Percentiles rank a stretch among this genome's conserved stretches.
Conservation (phyloP, 2,888 invertebrate species). For the Drosophila anceps region DNA sequence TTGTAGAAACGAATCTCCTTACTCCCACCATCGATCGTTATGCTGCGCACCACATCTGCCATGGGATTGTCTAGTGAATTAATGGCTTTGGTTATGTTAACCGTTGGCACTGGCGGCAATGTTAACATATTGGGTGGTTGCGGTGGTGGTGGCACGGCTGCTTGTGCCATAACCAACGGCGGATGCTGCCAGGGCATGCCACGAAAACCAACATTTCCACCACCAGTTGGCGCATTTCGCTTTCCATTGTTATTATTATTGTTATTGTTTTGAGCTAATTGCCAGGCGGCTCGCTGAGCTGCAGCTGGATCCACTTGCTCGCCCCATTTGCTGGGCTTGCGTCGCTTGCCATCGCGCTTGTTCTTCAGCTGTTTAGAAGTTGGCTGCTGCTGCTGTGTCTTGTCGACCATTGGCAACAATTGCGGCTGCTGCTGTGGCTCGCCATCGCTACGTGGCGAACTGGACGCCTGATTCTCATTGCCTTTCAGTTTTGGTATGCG, state of each 20-base stretch:
- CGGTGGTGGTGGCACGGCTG: slow-evolving; percentile 56
- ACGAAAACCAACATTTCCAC: slow-evolving; percentile 52
- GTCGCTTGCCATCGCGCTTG: slow-evolving; percentile 75
- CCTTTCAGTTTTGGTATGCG: slow-evolving; percentile 85
- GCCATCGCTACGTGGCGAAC: slow-evolving; percentile 68
- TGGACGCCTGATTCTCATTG: slow-evolving; percentile 61
- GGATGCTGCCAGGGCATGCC: slow-evolving; percentile 79
- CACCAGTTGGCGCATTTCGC: slow-evolving; percentile 28
- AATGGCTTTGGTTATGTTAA: slow-evolving; percentile 64
- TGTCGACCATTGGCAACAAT: slow-evolving; percentile 12
- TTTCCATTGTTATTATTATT: slow-evolving; percentile 52
- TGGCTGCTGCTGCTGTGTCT: slow-evolving; percentile 1
- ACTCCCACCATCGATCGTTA: slow-evolving; percentile 92
- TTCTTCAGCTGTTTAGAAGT: slow-evolving; percentile 36
- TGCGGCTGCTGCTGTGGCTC: slow-evolving; percentile 65
- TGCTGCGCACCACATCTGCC: slow-evolving; percentile 91
- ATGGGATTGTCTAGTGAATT: slow-evolving; percentile 87
- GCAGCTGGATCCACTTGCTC: slow-evolving; percentile 70
- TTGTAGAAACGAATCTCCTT: slow-evolving; percentile 94
- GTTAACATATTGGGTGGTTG: slow-evolving; percentile 62
- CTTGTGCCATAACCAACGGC: slow-evolving; percentile 61
- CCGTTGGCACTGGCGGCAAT: slow-evolving; percentile 64
- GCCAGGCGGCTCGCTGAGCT: slow-evolving; percentile 71
- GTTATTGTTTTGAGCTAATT: slow-evolving; percentile 36
- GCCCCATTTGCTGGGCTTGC: slow-evolving; percentile 83